Percentiles rank a stretch among this genome's conserved stretches.
Conservation (phyloP, 2,888 invertebrate species). For the Trachelus stipa region DNA sequence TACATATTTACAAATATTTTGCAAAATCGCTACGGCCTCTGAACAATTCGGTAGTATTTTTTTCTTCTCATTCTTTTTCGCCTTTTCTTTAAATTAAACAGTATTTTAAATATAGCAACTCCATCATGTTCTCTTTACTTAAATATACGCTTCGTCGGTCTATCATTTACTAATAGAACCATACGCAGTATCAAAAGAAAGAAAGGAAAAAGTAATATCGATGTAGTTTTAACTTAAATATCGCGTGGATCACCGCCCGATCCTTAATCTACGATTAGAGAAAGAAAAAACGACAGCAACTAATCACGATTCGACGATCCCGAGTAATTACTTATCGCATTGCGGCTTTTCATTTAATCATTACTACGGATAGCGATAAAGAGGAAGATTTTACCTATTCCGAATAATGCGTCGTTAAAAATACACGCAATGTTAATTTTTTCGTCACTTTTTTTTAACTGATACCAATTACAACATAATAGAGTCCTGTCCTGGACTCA, state of each 20-base stretch:
- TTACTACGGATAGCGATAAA: not conserved
- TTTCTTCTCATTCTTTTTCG: slow-evolving; percentile 1
- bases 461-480: not conserved
- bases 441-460: not conserved
- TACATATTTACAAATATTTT: slow-evolving; percentile 60
- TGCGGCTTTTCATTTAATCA: not conserved
- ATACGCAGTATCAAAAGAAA: not conserved
- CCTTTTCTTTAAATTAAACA: slow-evolving; percentile 5
- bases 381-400: not conserved
- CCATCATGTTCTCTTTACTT: not conserved
- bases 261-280: slow-evolving; percentile 1
- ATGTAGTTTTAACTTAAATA: not conserved
- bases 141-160: slow-evolving; percentile 1
- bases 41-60: slow-evolving; percentile 21
- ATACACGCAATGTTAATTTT: not conserved
- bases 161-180: not conserved
- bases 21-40: slow-evolving; percentile 49
- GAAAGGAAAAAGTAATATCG: not conserved
- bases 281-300: not conserved
- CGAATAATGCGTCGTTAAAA: not conserved
- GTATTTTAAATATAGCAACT: slow-evolving; percentile 1
- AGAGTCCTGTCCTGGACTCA: not conserved
- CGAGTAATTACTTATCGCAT: not conserved
- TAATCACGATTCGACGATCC: not conserved
- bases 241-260: not conserved